Percentiles rank a stretch among this genome's conserved stretches.
phyloP scores from a whole-genome alignment of 53 echinoderm and acorn worm genomes.

The Echinometra lucunter region DNA sequence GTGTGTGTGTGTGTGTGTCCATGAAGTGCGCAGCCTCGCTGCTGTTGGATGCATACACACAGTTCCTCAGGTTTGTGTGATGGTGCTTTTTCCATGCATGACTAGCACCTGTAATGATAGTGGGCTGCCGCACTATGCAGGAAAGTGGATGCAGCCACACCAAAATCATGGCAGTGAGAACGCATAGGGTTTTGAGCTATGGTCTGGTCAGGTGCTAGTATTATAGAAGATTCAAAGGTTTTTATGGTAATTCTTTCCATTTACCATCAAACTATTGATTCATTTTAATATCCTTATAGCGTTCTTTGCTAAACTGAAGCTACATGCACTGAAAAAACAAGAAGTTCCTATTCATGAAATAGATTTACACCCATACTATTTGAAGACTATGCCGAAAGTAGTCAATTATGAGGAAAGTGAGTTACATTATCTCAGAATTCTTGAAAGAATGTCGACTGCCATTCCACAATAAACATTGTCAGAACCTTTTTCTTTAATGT shows the following conservation, averaged over 20 bases:
- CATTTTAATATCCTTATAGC: neutral
- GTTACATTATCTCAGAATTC: neutral
- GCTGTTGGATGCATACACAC: slow-evolving; percentile 11
- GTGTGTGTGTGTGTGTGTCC: neutral
- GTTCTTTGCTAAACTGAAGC: neutral
- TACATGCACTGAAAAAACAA: neutral
- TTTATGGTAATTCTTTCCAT: neutral
- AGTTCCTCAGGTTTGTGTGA: neutral
- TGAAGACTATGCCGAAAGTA: neutral
- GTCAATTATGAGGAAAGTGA: neutral
- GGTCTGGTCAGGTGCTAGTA: neutral
- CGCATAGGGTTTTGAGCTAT: no score
- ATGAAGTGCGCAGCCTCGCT: neutral
- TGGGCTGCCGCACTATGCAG: neutral
- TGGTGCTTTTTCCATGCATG: slow-evolving; percentile 41
- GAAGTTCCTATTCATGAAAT: neutral
- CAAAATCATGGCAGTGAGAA: neutral
- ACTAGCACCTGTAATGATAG: neutral
- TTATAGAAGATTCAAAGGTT: neutral
- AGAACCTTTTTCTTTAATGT: neutral
- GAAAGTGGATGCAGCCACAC: neutral
- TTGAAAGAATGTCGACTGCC: neutral
- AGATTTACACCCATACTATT: neutral
- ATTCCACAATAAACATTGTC: neutral
- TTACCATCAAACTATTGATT: neutral